Percentiles rank a stretch among this genome's conserved stretches.
phyloP scores from a whole-genome alignment of 92 coral and sea anemone species.

The Zoanthus solanderi region DNA sequence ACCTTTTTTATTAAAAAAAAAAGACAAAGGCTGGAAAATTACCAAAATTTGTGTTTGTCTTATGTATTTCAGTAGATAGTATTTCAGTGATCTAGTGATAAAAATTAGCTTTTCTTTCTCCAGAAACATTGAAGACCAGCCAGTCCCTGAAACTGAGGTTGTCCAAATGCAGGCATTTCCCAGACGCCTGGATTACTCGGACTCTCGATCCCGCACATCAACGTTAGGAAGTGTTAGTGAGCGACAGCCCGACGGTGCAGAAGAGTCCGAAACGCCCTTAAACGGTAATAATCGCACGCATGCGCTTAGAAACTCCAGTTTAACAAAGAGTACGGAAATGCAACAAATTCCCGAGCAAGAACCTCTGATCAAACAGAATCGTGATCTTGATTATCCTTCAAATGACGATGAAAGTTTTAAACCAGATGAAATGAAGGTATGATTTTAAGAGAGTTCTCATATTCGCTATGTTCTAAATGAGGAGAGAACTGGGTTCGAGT shows the following conservation, averaged over 20 bases:
- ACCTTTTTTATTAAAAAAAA: too few relatives aligned
- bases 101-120: background rate
- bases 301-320: conserved; percentile 49
- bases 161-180: conserved; percentile 78
- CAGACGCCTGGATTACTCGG: conserved; percentile 64
- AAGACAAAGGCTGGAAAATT: too few relatives aligned
- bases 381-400: background rate
- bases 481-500: too few relatives aligned
- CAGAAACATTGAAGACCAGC: conserved; percentile 78
- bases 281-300: conserved; percentile 70
- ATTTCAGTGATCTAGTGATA: background rate
- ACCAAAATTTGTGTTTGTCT: too few relatives aligned
- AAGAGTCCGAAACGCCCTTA: conserved; percentile 75
- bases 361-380: conserved; percentile 61
- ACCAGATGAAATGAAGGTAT: conserved; percentile 48
- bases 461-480: too few relatives aligned
- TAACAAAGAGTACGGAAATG: conserved; percentile 67
- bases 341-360: conserved; percentile 86
- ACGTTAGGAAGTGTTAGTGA: conserved; percentile 75
- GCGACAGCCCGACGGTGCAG: conserved; percentile 98
- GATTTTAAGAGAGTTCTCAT: background rate
- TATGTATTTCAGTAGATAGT: background rate
- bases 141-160: conserved; percentile 77
- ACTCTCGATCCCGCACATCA: conserved; percentile 67
- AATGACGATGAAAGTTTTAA: conserved; percentile 47